Conservation (phyloP, 2,113 vertebrate species). For the Marmota monax region DNA sequence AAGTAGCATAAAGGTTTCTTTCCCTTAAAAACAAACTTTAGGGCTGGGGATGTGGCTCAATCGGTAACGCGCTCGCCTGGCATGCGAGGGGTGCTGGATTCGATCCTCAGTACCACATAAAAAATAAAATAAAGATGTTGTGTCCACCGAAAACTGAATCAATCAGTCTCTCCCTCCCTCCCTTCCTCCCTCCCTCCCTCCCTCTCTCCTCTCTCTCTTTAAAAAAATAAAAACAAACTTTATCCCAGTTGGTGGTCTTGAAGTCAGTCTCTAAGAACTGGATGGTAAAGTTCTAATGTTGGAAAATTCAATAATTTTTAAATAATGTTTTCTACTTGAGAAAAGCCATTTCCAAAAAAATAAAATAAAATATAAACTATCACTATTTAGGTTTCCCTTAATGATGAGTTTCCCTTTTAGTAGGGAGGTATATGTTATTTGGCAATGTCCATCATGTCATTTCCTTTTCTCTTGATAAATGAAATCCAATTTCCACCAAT, state of each 20-base stretch:
- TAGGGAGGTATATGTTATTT: neutral
- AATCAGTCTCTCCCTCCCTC: too few relatives aligned
- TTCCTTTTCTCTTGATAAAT: conserved; percentile 27
- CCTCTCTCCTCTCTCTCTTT: too few relatives aligned
- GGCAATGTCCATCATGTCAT: neutral
- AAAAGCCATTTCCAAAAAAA: neutral
- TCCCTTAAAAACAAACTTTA: neutral
- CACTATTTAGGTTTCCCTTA: neutral
- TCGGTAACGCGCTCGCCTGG: too few relatives aligned
- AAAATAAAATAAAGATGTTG: too few relatives aligned
- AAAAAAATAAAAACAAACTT: neutral
- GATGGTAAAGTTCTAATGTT: neutral
- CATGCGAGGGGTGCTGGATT: too few relatives aligned
- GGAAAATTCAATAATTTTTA: neutral
- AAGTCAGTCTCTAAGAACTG: neutral
- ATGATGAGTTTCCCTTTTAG: neutral
- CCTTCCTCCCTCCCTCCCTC: too few relatives aligned
- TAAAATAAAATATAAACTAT: neutral
- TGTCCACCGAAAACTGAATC: too few relatives aligned
- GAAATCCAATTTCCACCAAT: neutral
- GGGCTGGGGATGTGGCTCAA: too few relatives aligned
- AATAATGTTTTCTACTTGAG: neutral
- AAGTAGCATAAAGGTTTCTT: neutral
- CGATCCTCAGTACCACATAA: too few relatives aligned
- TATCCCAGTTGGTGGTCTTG: neutral